Evolutionary conservation across 1,140 invertebrate species (phyloP).

Genomic region (Trialeurodes vaporariorum): DNA sequence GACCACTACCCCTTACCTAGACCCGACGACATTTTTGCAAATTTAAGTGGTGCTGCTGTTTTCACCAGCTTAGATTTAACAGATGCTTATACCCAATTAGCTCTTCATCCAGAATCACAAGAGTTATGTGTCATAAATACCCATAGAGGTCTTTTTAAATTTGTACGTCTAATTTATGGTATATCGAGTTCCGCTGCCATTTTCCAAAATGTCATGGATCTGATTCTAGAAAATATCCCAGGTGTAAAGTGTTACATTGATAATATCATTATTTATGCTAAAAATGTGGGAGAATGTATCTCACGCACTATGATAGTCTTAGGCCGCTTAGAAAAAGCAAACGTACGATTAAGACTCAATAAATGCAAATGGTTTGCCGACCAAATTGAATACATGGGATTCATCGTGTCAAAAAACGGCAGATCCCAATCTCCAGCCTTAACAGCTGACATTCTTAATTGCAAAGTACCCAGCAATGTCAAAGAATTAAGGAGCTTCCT

Average conservation of each 20-base stretch:
- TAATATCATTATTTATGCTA: constrained; percentile 15
- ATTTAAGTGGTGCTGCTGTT: constrained; percentile 26
- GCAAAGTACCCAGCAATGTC: constrained; percentile 23
- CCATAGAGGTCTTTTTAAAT: constrained; percentile 12
- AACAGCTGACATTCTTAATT: constrained; percentile 20
- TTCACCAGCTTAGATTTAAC: constrained; percentile 31
- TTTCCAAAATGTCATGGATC: constrained; percentile 15
- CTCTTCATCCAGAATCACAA: not conserved
- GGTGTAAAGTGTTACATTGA: constrained; percentile 15
- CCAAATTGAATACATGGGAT: constrained; percentile 12
- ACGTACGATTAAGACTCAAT: constrained; percentile 1
- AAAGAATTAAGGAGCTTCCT: constrained; percentile 27
- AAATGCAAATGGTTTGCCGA: constrained; percentile 9
- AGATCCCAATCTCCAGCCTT: not conserved
- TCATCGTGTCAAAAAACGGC: not conserved
- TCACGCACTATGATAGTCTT: constrained; percentile 1
- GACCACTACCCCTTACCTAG: constrained; percentile 30
- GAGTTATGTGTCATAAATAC: constrained; percentile 4
- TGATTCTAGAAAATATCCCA: constrained; percentile 7
- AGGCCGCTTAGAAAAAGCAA: not conserved
- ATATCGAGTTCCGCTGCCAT: constrained; percentile 10
- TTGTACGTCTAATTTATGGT: constrained; percentile 10
- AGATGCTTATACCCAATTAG: constrained; percentile 33
- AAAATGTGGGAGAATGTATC: not conserved
- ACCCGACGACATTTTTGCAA: constrained; percentile 29